Percentiles rank a stretch among this genome's conserved stretches.
Evolutionary conservation across 2,888 invertebrate genomes (phyloP).

Genomic region (Hyposoter dolosus): DNA sequence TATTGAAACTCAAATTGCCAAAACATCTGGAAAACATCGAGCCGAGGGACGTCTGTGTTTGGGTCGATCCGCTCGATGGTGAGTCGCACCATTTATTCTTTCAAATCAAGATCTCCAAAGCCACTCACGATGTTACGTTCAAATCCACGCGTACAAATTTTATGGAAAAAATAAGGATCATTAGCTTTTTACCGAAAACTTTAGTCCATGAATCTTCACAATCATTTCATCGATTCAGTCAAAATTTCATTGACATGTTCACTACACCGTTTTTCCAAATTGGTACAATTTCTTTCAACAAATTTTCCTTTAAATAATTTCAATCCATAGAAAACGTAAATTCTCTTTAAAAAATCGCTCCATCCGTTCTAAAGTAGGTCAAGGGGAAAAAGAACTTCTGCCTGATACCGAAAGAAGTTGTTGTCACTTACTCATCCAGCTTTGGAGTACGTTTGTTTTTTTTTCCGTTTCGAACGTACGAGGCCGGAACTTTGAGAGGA

Average conservation of each 20-base stretch:
- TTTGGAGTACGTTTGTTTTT: too few relatives aligned
- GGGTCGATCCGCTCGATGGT: slow-evolving; percentile 99
- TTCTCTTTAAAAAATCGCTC: not conserved
- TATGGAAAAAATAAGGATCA: not conserved
- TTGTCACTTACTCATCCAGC: too few relatives aligned
- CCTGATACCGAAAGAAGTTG: too few relatives aligned
- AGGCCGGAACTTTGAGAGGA: too few relatives aligned
- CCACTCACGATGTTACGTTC: not conserved
- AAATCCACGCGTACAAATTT: not conserved
- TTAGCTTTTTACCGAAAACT: too few relatives aligned
- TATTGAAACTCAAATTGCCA: slow-evolving; percentile 89
- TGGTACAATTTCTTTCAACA: not conserved
- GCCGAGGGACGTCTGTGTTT: slow-evolving; percentile 95
- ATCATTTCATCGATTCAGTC: not conserved
- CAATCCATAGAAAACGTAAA: not conserved
- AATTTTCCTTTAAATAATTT: not conserved
- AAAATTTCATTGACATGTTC: not conserved
- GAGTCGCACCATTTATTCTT: slow-evolving; percentile 33
- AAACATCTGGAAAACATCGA: slow-evolving; percentile 87
- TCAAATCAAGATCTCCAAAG: not conserved
- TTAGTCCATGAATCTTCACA: too few relatives aligned
- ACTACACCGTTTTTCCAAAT: not conserved
- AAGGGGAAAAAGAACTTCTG: too few relatives aligned
- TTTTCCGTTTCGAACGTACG: too few relatives aligned
- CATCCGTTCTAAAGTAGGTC: too few relatives aligned